phyloP scores from a whole-genome alignment of 2,888 invertebrate genomes.

The Agrochola macilenta region DNA sequence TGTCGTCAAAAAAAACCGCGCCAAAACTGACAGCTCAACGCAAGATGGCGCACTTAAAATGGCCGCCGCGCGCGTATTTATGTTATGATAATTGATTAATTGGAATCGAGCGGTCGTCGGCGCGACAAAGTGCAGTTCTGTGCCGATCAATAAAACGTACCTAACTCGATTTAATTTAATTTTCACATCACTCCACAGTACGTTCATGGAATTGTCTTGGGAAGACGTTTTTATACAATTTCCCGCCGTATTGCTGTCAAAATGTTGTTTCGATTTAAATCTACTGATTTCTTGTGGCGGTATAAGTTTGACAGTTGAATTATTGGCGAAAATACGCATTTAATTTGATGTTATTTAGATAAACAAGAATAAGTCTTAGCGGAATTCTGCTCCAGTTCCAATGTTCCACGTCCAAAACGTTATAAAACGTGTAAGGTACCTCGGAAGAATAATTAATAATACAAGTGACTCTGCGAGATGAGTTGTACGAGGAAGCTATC shows the following conservation, averaged over 20 bases:
- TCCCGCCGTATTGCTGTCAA: constrained; percentile 66
- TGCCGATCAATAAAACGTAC: constrained; percentile 64
- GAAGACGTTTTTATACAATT: constrained; percentile 63
- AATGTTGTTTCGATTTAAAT: constrained; percentile 40
- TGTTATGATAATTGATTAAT: constrained; percentile 75
- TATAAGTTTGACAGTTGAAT: not conserved
- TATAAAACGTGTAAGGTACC: no score
- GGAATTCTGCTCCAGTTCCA: not conserved
- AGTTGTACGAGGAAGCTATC: not conserved
- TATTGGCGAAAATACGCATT: constrained; percentile 15
- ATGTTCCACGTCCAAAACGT: no score
- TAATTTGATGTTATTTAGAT: not conserved
- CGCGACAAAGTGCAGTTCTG: constrained; percentile 69
- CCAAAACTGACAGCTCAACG: constrained; percentile 58
- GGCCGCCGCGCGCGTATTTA: constrained; percentile 66
- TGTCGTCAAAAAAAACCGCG: constrained; percentile 17
- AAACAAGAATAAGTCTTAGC: not conserved
- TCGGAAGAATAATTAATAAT: no score
- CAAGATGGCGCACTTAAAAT: constrained; percentile 65
- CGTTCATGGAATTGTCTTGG: constrained; percentile 65
- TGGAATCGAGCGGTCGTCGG: constrained; percentile 71
- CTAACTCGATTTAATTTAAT: constrained; percentile 61
- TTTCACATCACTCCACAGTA: constrained; percentile 58
- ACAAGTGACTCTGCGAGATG: not conserved
- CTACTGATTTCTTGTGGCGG: constrained; percentile 21